Evolutionary conservation across 2,797 vertebrate genomes (phyloP), one percentile per base, ranked within the genome.

Genomic region (Aplochiton taeniatus): DNA sequence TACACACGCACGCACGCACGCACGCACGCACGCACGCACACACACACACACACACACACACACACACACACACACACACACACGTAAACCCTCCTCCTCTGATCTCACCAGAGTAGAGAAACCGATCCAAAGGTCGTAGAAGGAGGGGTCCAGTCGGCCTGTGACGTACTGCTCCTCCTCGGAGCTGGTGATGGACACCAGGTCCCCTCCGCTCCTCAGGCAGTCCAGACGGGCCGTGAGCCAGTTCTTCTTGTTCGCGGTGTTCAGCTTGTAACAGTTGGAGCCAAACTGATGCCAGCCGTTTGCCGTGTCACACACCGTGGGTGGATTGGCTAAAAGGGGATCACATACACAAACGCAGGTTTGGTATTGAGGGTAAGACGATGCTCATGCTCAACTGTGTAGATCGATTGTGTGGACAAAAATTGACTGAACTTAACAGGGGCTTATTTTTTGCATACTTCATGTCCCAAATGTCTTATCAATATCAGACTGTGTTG

Each of bases 61-160:
- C 31, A 31, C 2, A 3, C 31, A 31, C 6, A 31, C 31, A 31
- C 31, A 31, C 31, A n/a, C 8, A 54, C 4, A 17, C 20, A 6
- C 17, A 18, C 18, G 9, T 46, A 18, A 11, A 48, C 13, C 6
- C n/a, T 47, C 11, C 7, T 7, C 0, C 64, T 18, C 8, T 43
- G 1, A 4, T 20, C 16, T 67, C 80, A 93, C 92, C 88, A 93
- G 72, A 0, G 90, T 93, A 66, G 93, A 90, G 42, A 83, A 70
- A 1, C 93, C 92, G 0, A 92, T 88, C 93, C 93, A 94, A 76
- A 92, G 78, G 79, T 92, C 92, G 2, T 79, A 49, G 5, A 0
- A 0, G 0, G 86, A 77, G 0, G 51, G 0, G 19, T 80, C 89
- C 77, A 92, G 65, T 0, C 31, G 61, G 50, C 75, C 70, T 0